Percentiles rank a stretch among this genome's conserved stretches.
Conservation (phyloP, 2,113 vertebrate genomes). For the Pogonocichla stellata region DNA sequence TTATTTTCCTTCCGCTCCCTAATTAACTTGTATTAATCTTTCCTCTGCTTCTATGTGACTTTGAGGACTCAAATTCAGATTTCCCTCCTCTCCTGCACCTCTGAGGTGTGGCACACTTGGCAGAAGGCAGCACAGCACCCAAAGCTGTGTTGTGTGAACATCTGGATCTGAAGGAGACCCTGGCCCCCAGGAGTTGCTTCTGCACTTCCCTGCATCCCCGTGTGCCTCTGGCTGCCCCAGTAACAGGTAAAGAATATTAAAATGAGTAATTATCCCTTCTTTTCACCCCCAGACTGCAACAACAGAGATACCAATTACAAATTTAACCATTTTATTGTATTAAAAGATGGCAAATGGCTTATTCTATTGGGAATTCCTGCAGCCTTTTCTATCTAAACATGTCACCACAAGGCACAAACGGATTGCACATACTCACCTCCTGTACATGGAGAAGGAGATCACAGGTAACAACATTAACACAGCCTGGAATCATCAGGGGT, state of each 20-base stretch:
- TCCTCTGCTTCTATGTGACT: background rate
- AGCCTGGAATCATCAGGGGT: background rate
- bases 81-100: background rate
- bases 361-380: background rate
- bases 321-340: background rate
- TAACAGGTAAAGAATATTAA: background rate
- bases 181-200: background rate
- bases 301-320: background rate
- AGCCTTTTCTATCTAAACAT: background rate
- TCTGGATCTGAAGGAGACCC: background rate
- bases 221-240: background rate
- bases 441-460: background rate
- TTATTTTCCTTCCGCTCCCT: background rate
- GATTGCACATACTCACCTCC: background rate
- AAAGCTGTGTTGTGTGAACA: background rate
- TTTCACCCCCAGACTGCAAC: background rate
- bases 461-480: background rate
- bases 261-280: background rate
- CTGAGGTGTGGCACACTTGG: background rate
- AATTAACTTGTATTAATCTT: background rate
- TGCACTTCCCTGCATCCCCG: background rate
- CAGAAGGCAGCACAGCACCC: background rate
- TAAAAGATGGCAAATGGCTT: background rate
- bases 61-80: background rate
- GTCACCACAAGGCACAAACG: fast-evolving